Percentiles rank a stretch among this genome's conserved stretches.
These are phyloP conservation scores for Manis pentadactyla DNA, from an alignment of 2,797 vertebrate genomes.

Conservation along the genomic window DNA sequence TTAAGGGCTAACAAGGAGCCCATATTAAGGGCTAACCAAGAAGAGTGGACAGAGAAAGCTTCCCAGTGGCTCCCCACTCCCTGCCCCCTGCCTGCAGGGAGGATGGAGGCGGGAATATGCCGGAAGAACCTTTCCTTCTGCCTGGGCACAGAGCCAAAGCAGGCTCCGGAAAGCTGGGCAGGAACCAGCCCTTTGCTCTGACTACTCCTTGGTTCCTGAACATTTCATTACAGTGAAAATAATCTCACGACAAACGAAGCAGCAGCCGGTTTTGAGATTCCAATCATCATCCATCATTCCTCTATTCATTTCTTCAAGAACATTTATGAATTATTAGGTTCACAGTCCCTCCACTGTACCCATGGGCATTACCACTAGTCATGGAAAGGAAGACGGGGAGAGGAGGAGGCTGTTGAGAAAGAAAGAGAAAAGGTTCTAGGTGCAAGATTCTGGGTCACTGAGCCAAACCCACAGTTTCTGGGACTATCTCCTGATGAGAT, in stretches of 20 bases:
- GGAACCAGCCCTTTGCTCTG: not conserved
- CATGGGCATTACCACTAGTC: not conserved
- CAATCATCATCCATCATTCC: not conserved
- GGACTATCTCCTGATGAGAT: not conserved
- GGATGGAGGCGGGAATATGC: not conserved
- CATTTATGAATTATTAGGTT: not conserved
- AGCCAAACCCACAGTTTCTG: not conserved
- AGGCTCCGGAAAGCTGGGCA: not conserved
- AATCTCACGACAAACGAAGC: not conserved
- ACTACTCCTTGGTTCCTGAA: not conserved
- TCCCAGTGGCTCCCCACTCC: not conserved
- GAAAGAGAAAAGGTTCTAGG: not conserved
- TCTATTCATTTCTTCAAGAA: not conserved
- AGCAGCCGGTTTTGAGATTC: not conserved
- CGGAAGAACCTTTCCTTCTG: not conserved
- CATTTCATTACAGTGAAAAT: not conserved
- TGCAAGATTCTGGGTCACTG: not conserved
- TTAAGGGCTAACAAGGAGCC: too few species aligned
- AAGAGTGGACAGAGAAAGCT: not conserved
- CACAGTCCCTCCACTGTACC: not conserved
- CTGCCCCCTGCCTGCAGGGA: not conserved
- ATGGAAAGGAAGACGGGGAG: not conserved
- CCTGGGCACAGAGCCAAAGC: slow-evolving; percentile 46
- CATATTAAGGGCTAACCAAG: too few species aligned
- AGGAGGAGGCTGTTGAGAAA: not conserved